Percentiles rank a stretch among this genome's conserved stretches.
Evolutionary conservation across 1,140 invertebrate genomes (phyloP).

Genomic region (Plectrocnemia conspersa): DNA sequence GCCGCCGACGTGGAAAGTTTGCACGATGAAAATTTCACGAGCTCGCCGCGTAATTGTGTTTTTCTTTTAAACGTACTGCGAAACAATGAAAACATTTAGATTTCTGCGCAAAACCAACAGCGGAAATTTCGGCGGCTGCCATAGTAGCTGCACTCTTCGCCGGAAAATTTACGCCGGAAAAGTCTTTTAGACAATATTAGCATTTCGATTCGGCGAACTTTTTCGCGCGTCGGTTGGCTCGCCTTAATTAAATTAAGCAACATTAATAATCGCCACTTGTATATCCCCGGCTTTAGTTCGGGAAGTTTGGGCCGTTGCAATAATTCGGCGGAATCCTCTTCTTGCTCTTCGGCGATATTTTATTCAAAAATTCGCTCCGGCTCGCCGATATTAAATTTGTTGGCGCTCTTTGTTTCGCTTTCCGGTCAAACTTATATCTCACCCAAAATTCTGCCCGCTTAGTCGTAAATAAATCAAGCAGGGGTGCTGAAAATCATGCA

Average conservation of each 20-base stretch:
- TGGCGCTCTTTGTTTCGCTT: slow-evolving; percentile 27
- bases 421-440: slow-evolving; percentile 27
- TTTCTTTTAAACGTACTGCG: slow-evolving; percentile 4
- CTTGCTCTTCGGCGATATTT: slow-evolving; percentile 23
- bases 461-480: too few relatives aligned
- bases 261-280: background rate
- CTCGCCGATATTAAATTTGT: slow-evolving; percentile 28
- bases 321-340: background rate
- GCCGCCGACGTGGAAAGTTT: slow-evolving; percentile 13
- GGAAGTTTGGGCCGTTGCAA: background rate
- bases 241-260: too few relatives aligned
- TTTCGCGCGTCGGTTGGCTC: background rate
- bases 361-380: slow-evolving; percentile 26
- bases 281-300: background rate
- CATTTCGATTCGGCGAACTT: background rate
- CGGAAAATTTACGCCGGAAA: slow-evolving; percentile 2
- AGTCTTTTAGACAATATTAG: background rate
- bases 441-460: too few relatives aligned
- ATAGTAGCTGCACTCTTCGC: too few relatives aligned
- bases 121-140: background rate
- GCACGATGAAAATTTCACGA: slow-evolving; percentile 15
- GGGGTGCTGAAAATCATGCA: too few relatives aligned
- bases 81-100: slow-evolving; percentile 2
- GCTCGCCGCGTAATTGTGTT: slow-evolving; percentile 10
- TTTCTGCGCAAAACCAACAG: background rate